phyloP scores from a whole-genome alignment of 2,888 invertebrate species.

The Micropterix aruncella region DNA sequence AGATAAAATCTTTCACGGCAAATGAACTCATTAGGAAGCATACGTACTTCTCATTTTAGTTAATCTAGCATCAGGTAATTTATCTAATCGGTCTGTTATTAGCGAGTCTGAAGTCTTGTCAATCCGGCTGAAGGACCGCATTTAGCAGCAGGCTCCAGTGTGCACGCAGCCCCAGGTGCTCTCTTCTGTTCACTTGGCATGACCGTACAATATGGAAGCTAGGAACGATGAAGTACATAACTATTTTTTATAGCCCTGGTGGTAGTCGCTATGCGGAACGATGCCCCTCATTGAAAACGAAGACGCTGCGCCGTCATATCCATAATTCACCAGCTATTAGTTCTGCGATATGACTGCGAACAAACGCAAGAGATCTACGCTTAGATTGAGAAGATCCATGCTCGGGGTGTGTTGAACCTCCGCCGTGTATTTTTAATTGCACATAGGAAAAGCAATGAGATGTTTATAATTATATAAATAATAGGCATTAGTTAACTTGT shows the following conservation, averaged over 20 bases:
- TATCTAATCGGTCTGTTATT: too few species aligned
- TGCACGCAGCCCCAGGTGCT: background rate
- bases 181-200: background rate
- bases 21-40: too few species aligned
- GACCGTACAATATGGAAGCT: background rate
- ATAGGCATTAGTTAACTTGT: too few species aligned
- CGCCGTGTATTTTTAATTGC: too few species aligned
- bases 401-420: background rate
- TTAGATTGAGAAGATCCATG: background rate
- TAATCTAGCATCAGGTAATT: too few species aligned
- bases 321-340: background rate
- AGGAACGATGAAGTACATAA: background rate
- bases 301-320: background rate
- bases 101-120: too few species aligned
- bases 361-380: background rate
- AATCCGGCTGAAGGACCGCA: too few species aligned
- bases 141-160: too few species aligned
- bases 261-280: background rate
- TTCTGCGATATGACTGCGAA: background rate
- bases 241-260: background rate
- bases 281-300: background rate
- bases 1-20: too few species aligned
- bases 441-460: too few species aligned
- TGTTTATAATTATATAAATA: too few species aligned
- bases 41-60: too few species aligned